Conservation (phyloP, 1,140 invertebrate genomes). For the Pogonognathellus flavescens region DNA sequence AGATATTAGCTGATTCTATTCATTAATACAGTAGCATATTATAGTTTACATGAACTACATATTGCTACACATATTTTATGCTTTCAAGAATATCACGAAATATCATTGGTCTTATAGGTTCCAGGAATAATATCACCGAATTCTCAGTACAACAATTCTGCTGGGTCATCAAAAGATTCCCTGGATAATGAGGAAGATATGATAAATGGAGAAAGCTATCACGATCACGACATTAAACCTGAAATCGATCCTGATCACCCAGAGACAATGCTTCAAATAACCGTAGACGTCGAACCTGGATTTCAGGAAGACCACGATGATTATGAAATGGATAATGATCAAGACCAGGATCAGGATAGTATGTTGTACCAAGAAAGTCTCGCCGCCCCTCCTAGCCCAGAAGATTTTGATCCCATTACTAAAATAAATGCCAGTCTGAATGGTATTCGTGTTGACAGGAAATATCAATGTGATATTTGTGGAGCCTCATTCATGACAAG, state of each 20-base stretch:
- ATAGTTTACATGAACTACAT: too few species aligned
- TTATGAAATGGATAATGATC: constrained; percentile 43
- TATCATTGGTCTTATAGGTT: not conserved
- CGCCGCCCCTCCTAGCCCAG: not conserved
- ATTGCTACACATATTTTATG: too few species aligned
- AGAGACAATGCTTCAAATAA: not conserved
- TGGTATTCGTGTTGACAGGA: constrained; percentile 56
- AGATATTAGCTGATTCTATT: too few species aligned
- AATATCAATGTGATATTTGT: constrained; percentile 60
- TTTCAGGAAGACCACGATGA: constrained; percentile 51
- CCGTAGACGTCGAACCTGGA: constrained; percentile 50
- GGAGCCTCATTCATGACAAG: constrained; percentile 53
- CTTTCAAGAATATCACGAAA: too few species aligned
- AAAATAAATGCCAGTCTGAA: constrained; percentile 44
- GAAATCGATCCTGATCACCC: constrained; percentile 11
- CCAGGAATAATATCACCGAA: not conserved
- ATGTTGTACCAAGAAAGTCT: constrained; percentile 35
- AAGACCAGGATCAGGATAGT: not conserved
- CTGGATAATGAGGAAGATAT: constrained; percentile 10
- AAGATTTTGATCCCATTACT: constrained; percentile 45
- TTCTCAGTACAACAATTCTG: not conserved
- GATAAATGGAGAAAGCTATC: constrained; percentile 40
- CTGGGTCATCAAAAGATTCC: not conserved
- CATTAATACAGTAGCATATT: too few species aligned
- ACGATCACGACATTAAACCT: constrained; percentile 1